These are phyloP conservation scores for Nudaria mundana DNA, from an alignment of 2,888 invertebrate genomes.

Conservation along the genomic window DNA sequence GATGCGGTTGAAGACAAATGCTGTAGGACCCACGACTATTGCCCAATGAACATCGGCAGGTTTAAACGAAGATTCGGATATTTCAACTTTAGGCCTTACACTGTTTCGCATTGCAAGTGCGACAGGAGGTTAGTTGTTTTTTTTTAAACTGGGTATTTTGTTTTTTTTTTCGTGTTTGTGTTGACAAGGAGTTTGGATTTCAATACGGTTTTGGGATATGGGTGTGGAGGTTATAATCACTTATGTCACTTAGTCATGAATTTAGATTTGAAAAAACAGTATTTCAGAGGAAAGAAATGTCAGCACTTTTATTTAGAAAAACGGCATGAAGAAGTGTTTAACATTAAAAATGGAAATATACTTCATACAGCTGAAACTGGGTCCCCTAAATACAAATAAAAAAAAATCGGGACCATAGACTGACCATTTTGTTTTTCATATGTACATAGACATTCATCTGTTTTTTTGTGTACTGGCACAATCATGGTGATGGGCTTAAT, in stretches of 20 bases:
- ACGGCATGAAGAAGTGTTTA: too few species aligned
- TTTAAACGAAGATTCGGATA: constrained; percentile 82
- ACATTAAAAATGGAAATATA: too few species aligned
- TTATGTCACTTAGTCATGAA: neutral
- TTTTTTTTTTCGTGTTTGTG: constrained; percentile 11
- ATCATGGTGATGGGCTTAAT: too few species aligned
- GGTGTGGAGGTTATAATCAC: neutral
- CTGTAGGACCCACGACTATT: constrained; percentile 88
- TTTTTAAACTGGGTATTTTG: constrained; percentile 25
- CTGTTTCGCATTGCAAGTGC: constrained; percentile 88
- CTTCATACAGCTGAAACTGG: too few species aligned
- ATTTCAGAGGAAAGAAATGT: too few species aligned
- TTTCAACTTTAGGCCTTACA: constrained; percentile 86
- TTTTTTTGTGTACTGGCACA: too few species aligned
- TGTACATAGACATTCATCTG: too few species aligned
- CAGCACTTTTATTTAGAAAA: too few species aligned
- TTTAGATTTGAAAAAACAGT: neutral
- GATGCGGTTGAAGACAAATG: constrained; percentile 83
- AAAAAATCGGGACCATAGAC: too few species aligned
- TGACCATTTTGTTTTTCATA: too few species aligned
- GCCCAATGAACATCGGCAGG: constrained; percentile 83
- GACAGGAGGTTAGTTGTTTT: constrained; percentile 85
- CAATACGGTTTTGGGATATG: constrained; percentile 3
- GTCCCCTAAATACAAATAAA: too few species aligned
- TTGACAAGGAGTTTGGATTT: constrained; percentile 7